Base-by-base conservation (phyloP, 2,888 invertebrate genomes). In the Mongoloraphidia duomilia region DNA sequence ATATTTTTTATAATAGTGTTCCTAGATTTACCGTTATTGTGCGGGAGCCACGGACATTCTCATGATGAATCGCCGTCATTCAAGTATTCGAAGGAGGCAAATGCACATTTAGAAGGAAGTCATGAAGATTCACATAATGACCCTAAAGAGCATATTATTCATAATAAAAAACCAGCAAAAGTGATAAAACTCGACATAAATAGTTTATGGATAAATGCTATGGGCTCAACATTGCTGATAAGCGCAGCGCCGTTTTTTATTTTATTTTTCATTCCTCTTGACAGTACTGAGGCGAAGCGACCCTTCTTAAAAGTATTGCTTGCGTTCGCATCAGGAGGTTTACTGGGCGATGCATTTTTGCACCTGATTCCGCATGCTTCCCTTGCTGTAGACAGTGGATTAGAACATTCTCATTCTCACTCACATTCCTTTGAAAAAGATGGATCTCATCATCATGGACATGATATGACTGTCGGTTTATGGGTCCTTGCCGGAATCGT, bases 321-420 rank as follows among this genome's bases (percentile, higher is more conserved):
- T 42, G 90, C 92, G 12, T 95, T 95, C 69, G 95, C 94, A 1
- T 92, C 94, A 2, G 93, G 95, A 41, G 93, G 98, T 42, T 75
- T 99, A 11, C 74, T 99, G 1, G 98, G 98, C 8, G 98, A 99
- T 73, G 97, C 98, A 0, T 99, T 99, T 67, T 75, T 99, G 8
- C 98, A 99, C 71, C 73, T 99, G 54, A 98, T 99, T 62, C 98
- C 98, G 1, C 98, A 99, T 68, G 95, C 98, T 43, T 76, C 84
- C 34, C 73, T 73, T 55, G 77, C 80, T 0, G 74, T 77, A 50
- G 61, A 62, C 0, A 68, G 71, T 54, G 64, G 60, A 3, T 59
- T 63, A 48, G 46, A 49, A 10, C 72, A 74, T 44, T 55, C 59
- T 10, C 64, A 65, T 49, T 53, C 54, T 4, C 61, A 63, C 46